A percentile compares a stretch with the other conserved stretches of the same genome.
phyloP scores from a whole-genome alignment of 2,113 vertebrate species.

The Smithornis capensis region DNA sequence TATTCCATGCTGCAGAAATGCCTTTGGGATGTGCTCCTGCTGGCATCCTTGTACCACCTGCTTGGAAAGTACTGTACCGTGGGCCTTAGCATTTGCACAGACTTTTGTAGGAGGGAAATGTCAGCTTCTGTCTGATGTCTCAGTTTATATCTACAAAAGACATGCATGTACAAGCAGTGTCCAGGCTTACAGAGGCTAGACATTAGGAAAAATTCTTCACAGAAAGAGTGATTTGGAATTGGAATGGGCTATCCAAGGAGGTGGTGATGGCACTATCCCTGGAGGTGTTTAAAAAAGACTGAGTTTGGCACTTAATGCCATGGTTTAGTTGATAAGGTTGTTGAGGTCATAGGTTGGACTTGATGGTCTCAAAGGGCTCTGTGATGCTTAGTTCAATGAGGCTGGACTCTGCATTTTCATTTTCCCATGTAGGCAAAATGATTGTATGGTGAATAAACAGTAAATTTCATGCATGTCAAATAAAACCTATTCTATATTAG shows the following conservation, averaged over 20 bases:
- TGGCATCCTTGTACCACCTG: slow-evolving; percentile 9
- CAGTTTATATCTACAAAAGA: background rate
- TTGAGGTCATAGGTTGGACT: no score
- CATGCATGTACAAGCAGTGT: background rate
- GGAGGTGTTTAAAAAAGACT: no score
- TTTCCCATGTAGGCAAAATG: background rate
- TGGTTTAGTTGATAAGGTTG: no score
- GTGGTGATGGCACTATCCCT: no score
- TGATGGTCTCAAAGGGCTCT: background rate
- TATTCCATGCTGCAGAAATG: background rate
- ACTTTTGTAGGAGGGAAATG: slow-evolving; percentile 19
- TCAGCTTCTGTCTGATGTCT: slow-evolving; percentile 19
- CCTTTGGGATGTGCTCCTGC: slow-evolving; percentile 16
- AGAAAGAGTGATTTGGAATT: no score
- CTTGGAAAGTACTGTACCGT: background rate
- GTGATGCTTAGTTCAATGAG: background rate
- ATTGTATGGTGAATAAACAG: background rate
- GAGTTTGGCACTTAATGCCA: no score
- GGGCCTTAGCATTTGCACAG: slow-evolving; percentile 40
- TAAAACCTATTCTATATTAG: background rate
- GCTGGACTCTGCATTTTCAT: background rate
- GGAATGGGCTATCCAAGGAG: no score
- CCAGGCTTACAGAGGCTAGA: background rate
- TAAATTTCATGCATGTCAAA: background rate
- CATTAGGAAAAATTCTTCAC: no score